Evolutionary conservation across 30 jellyfish, hydroid and myxozoan genomes (phyloP).

Genomic region (Catostylus mosaicus): DNA sequence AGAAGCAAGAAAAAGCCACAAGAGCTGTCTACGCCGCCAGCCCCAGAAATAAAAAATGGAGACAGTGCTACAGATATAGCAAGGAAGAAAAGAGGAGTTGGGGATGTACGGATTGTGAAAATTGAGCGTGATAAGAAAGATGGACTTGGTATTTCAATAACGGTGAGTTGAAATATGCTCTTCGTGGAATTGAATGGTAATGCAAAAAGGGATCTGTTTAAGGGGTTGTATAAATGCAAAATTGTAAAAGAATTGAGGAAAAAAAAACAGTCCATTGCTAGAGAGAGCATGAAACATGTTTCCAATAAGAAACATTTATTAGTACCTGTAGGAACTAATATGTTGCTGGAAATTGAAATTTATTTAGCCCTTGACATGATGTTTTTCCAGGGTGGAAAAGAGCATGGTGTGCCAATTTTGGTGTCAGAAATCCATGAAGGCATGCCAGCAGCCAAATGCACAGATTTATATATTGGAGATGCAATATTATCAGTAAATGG

Average conservation of each 20-base stretch:
- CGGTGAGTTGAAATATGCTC: slow-evolving; percentile 83
- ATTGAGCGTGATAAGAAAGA: slow-evolving; percentile 80
- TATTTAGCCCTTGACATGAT: no score
- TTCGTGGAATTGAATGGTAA: no score
- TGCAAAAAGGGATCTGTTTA: no score
- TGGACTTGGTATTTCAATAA: slow-evolving; percentile 94
- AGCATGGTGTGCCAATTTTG: slow-evolving; percentile 97
- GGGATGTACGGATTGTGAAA: slow-evolving; percentile 75
- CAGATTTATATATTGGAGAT: slow-evolving; percentile 89
- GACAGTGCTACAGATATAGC: slow-evolving; percentile 62
- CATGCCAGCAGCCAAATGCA: slow-evolving; percentile 94
- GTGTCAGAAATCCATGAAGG: slow-evolving; percentile 96
- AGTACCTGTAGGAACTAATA: no score
- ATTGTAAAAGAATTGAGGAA: no score
- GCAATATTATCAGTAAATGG: slow-evolving; percentile 93
- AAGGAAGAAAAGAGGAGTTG: slow-evolving; percentile 82
- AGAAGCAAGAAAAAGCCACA: slow-evolving; percentile 73
- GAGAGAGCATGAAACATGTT: no score
- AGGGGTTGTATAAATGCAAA: no score
- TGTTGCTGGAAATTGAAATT: no score
- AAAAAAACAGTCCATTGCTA: no score
- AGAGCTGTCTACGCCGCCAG: slow-evolving; percentile 65
- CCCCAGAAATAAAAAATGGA: slow-evolving; percentile 45
- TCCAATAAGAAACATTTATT: no score
- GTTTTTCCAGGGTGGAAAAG: slow-evolving; percentile 98